A percentile compares a stretch with the other conserved stretches of the same genome.
Conservation (phyloP, 2,797 vertebrate genomes). For the Sebastes nivosus region DNA sequence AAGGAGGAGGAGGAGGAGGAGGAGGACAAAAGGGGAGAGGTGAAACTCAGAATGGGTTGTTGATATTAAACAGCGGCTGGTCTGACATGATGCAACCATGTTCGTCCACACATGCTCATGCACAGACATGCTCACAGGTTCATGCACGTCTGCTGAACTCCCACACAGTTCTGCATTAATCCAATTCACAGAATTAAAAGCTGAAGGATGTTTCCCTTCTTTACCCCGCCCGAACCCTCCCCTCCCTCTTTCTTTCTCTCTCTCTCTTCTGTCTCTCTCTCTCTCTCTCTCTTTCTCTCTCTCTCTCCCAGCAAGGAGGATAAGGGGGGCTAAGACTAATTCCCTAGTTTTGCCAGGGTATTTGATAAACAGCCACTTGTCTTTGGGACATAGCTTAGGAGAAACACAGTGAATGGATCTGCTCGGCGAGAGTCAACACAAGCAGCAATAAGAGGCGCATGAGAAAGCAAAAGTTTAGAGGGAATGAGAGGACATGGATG, state of each 20-base stretch:
- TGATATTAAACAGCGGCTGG: conserved; percentile 67
- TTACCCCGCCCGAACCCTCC: conserved; percentile 1
- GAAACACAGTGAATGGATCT: conserved; percentile 61
- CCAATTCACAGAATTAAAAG: conserved; percentile 75
- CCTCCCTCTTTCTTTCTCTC: not conserved
- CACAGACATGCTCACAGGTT: not conserved
- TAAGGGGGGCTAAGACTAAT: conserved; percentile 73
- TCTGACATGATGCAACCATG: conserved; percentile 48
- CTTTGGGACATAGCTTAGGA: conserved; percentile 65
- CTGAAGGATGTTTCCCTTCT: conserved; percentile 62
- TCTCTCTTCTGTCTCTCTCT: not conserved
- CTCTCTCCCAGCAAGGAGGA: conserved; percentile 47
- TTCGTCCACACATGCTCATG: not conserved
- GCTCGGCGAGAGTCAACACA: not conserved
- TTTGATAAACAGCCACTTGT: conserved; percentile 79
- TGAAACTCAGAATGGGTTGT: conserved; percentile 55
- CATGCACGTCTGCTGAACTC: conserved; percentile 26
- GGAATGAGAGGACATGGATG: not conserved
- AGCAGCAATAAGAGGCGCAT: not conserved
- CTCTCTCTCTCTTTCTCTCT: not conserved
- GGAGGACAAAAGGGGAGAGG: conserved; percentile 37
- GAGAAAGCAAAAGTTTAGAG: not conserved
- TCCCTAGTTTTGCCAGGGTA: conserved; percentile 64
- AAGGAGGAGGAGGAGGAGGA: conserved; percentile 20
- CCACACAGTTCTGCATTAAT: conserved; percentile 63